phyloP scores from a whole-genome alignment of 2,113 vertebrate genomes.

The Salvelinus sp. region DNA sequence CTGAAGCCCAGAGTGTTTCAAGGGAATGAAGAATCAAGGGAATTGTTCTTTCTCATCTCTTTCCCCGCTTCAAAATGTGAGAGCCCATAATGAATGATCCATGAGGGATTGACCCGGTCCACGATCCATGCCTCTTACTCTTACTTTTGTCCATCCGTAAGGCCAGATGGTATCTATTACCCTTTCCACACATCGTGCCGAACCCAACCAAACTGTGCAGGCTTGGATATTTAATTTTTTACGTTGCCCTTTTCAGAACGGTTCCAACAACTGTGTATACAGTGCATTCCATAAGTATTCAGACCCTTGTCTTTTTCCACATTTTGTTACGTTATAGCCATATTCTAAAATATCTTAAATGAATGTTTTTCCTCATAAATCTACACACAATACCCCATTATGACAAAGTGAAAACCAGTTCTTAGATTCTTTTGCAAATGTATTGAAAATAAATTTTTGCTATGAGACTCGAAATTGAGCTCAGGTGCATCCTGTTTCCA shows the following conservation, averaged over 20 bases:
- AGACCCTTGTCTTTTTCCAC: too few relatives aligned
- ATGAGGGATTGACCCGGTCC: conserved; percentile 11
- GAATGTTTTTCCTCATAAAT: too few relatives aligned
- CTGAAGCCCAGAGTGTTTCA: background rate
- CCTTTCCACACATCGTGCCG: conserved; percentile 3
- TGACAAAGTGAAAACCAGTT: too few relatives aligned
- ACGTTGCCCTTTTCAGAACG: background rate
- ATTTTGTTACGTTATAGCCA: too few relatives aligned
- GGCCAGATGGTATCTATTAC: background rate
- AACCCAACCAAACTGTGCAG: background rate
- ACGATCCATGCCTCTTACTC: conserved; percentile 26
- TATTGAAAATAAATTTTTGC: too few relatives aligned
- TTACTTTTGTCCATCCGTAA: conserved; percentile 1
- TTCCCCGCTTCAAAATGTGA: background rate
- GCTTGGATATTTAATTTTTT: background rate
- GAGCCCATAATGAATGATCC: conserved; percentile 7
- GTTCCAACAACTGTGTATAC: too few relatives aligned
- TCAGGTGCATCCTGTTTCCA: too few relatives aligned
- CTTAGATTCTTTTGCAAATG: too few relatives aligned
- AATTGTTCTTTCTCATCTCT: background rate
- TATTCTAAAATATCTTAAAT: too few relatives aligned
- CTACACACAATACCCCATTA: too few relatives aligned
- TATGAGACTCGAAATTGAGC: too few relatives aligned
- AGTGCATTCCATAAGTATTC: too few relatives aligned
- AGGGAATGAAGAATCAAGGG: background rate